Evolutionary conservation across 2,113 vertebrate species (phyloP).

Genomic region (Dunckerocampus dactyliophorus): DNA sequence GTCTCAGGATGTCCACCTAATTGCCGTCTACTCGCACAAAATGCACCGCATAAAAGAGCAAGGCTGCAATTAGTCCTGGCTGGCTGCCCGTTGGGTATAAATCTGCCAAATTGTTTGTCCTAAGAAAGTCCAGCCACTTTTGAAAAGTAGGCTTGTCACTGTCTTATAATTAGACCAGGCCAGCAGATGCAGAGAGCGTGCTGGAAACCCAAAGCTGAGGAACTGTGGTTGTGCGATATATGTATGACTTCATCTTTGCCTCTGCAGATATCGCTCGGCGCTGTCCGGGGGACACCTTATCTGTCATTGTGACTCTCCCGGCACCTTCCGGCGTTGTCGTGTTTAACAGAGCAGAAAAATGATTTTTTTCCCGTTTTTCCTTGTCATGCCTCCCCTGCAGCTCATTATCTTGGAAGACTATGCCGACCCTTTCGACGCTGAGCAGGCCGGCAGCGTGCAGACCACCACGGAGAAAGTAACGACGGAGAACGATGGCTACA

Average conservation of each 20-base stretch:
- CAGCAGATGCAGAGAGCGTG: conserved; percentile 46
- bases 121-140: conserved; percentile 57
- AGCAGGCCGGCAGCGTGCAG: conserved; percentile 77
- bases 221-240: conserved; percentile 43
- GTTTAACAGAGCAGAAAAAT: conserved; percentile 42
- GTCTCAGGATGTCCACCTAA: conserved; percentile 63
- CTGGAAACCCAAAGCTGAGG: conserved; percentile 42
- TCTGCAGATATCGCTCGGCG: conserved; percentile 18
- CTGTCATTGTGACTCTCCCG: conserved; percentile 16
- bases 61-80: conserved; percentile 70
- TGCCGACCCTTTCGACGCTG: conserved; percentile 90
- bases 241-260: conserved; percentile 26
- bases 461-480: conserved; percentile 77
- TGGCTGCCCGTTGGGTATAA: conserved; percentile 53
- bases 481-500: conserved; percentile 92
- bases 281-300: conserved; percentile 14
- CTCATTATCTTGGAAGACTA: conserved; percentile 93
- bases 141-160: conserved; percentile 56
- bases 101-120: conserved; percentile 64
- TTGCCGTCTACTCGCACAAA: conserved; percentile 62
- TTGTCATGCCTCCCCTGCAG: conserved; percentile 58
- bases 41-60: conserved; percentile 57
- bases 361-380: conserved; percentile 13
- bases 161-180: conserved; percentile 58
- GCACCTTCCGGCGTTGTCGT: conserved; percentile 7